Evolutionary conservation across 23 tunicate genomes (phyloP), one percentile per base, ranked within the genome.

Genomic region (Trididemnum clinides): DNA sequence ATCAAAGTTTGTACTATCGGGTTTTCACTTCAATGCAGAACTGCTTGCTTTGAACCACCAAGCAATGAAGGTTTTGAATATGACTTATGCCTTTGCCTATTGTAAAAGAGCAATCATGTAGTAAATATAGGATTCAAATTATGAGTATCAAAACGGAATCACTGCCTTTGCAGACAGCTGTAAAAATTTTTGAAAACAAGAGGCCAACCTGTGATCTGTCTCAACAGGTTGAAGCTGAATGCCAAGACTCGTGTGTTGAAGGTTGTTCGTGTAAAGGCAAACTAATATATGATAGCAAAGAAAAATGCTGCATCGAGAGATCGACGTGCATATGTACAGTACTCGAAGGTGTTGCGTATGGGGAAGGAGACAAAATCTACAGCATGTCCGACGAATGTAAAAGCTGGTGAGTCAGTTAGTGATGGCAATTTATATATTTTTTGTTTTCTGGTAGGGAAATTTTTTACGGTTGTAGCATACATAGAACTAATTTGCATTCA

Each of bases 361-460:
- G 98, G 0, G 98, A 94, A 57, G 98, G 98, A 12, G 98, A 94
- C 23, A 94, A 94, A 51, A 89, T 94, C 33, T 94, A 84, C 88
- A 80, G 83, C 82, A 89, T 94, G 94, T 94, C 98, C 7, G 98
- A 94, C 82, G 98, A 94, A 89, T 94, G 98, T 84, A 94, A 94
- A 66, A 94, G 98, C 85, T 94, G 98, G 98, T 94, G 58, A 84
- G 93, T 25, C 0, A 1, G 7, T 29, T 4, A 15, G 4, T 21
- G 21, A 59, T 59, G 6, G 27, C 26, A 59, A 18, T 15, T 59
- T 21, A 18, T 59, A 44, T 7, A 44, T 44, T 7, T 10, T 44
- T 44, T 44, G 10, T 44, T 15, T 44, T 44, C 15, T 44, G 54
- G 15, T 44, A 7, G 10, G 10, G 15, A 10, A 10, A 44, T 44